Percentiles rank a stretch among this genome's conserved stretches.
Evolutionary conservation across 2,888 invertebrate species (phyloP).

Genomic region (Drosophila crucigera): DNA sequence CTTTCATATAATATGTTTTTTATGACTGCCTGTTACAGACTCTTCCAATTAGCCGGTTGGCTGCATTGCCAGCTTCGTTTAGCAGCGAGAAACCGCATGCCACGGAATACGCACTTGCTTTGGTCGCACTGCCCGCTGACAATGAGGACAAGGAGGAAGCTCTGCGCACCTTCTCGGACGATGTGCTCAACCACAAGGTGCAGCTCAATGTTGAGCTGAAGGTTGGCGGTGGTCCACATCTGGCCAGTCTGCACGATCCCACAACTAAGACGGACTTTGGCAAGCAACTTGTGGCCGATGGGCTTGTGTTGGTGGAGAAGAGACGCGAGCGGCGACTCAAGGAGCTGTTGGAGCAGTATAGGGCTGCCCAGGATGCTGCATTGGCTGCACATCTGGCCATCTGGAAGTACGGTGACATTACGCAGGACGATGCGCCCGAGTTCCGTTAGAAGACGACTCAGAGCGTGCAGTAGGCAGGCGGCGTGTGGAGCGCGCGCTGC

Average conservation of each 20-base stretch:
- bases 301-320: slow-evolving; percentile 92
- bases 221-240: slow-evolving; percentile 79
- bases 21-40: slow-evolving; percentile 82
- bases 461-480: slow-evolving; percentile 65
- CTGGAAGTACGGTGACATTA: slow-evolving; percentile 99
- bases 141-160: slow-evolving; percentile 93
- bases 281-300: slow-evolving; percentile 93
- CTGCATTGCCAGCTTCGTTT: slow-evolving; percentile 92
- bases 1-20: slow-evolving; percentile 9
- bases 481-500: slow-evolving; percentile 67
- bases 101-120: slow-evolving; percentile 94
- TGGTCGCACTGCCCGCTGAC: slow-evolving; percentile 93
- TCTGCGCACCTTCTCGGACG: slow-evolving; percentile 88
- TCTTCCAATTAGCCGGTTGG: slow-evolving; percentile 90
- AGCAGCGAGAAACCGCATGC: slow-evolving; percentile 92
- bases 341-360: slow-evolving; percentile 92
- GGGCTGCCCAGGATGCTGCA: slow-evolving; percentile 93
- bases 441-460: slow-evolving; percentile 82
- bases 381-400: slow-evolving; percentile 94
- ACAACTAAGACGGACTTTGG: slow-evolving; percentile 86
- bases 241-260: slow-evolving; percentile 85
- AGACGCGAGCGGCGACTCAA: slow-evolving; percentile 93
- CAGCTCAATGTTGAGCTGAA: slow-evolving; percentile 94
- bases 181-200: slow-evolving; percentile 90
- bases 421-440: slow-evolving; percentile 85